A percentile compares a stretch with the other conserved stretches of the same genome.
Conservation (phyloP, 2,888 invertebrate species). For the Charanyca ferruginea region DNA sequence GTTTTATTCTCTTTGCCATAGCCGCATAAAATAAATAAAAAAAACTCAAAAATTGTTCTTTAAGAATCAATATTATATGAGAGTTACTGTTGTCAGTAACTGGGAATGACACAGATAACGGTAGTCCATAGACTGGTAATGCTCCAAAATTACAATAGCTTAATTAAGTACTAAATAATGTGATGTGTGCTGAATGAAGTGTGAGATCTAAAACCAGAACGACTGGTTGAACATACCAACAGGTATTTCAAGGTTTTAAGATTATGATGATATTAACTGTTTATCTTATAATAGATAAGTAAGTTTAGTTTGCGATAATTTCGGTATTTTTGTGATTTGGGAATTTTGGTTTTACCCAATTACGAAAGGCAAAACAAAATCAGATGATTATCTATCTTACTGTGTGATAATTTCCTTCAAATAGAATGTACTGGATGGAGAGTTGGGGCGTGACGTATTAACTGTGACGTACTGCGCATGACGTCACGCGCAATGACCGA, state of each 20-base stretch:
- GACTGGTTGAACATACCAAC: conserved; percentile 2
- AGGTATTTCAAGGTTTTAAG: conserved; percentile 17
- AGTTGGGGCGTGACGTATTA: conserved; percentile 70
- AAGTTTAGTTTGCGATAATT: conserved; percentile 23
- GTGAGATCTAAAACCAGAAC: conserved; percentile 3
- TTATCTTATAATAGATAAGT: conserved; percentile 40
- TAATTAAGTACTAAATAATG: conserved; percentile 1
- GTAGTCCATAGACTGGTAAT: not conserved
- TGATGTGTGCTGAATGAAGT: not conserved
- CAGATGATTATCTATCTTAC: conserved; percentile 1
- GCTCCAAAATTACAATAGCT: not conserved
- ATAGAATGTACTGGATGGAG: conserved; percentile 38
- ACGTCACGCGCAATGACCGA: conserved; percentile 70
- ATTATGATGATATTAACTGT: conserved; percentile 22
- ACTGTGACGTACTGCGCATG: conserved; percentile 77
- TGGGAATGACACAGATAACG: not conserved
- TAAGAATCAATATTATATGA: no score
- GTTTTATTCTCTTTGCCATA: no score
- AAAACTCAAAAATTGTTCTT: no score
- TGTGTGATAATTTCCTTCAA: not conserved
- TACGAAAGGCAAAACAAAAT: conserved; percentile 1
- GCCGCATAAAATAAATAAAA: no score
- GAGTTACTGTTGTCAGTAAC: not conserved
- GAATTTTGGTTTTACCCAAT: conserved; percentile 24
- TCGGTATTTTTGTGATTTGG: conserved; percentile 15